A percentile compares a stretch with the other conserved stretches of the same genome.
Evolutionary conservation across 2,797 vertebrate genomes (phyloP).

Genomic region (Crenichthys baileyi): DNA sequence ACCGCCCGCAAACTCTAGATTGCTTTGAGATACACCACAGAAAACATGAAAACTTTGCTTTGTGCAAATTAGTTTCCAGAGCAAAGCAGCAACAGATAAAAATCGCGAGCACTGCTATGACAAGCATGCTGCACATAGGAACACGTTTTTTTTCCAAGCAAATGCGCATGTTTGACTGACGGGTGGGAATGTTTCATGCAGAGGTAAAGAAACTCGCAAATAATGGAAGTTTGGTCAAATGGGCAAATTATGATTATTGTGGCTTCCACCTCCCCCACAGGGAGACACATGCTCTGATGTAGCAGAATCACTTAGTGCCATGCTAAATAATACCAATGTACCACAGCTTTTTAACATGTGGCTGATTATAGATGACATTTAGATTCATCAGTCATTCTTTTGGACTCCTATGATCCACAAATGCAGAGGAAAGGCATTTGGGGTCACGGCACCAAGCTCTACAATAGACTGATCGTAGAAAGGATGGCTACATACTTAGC

Average conservation of each 20-base stretch:
- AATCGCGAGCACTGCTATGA: constrained; percentile 7
- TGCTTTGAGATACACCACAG: constrained; percentile 8
- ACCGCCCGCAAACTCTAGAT: constrained; percentile 21
- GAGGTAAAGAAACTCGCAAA: not conserved
- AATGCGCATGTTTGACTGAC: constrained; percentile 35
- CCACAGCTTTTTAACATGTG: constrained; percentile 28
- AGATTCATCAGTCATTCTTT: not conserved
- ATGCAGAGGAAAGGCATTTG: constrained; percentile 20
- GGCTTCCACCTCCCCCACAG: constrained; percentile 2
- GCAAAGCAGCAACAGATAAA: constrained; percentile 24
- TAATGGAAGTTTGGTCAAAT: not conserved
- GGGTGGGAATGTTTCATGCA: constrained; percentile 50
- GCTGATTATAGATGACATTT: constrained; percentile 16
- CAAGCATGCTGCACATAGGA: constrained; percentile 30
- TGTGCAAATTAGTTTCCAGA: constrained; percentile 42
- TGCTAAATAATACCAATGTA: constrained; percentile 43
- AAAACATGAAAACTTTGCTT: constrained; percentile 16
- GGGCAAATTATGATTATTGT: constrained; percentile 21
- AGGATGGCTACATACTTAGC: constrained; percentile 87
- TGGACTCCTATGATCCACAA: constrained; percentile 13
- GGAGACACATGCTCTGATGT: constrained; percentile 39
- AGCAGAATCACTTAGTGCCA: not conserved
- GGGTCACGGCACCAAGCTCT: constrained; percentile 32
- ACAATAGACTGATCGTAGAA: constrained; percentile 5
- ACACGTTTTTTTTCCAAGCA: constrained; percentile 15